Evolutionary conservation across 2,888 invertebrate genomes (phyloP), one percentile per base, ranked within the genome.

Genomic region (Automeris io): DNA sequence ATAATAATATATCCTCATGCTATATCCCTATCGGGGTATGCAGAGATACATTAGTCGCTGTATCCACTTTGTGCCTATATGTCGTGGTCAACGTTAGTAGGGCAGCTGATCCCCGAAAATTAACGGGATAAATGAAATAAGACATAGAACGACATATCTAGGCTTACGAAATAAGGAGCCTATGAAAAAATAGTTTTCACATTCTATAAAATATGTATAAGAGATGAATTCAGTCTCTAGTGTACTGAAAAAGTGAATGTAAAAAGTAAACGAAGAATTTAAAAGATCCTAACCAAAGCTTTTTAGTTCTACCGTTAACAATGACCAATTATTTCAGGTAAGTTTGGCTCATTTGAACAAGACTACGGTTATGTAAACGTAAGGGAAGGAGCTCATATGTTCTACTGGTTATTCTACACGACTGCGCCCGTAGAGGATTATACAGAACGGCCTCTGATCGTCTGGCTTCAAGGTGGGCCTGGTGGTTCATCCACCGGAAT

Each of bases 381-480:
- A 0, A 88, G 95, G 0, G 87, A 88, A 2, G 89, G 91, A 0
- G 94, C 95, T 0, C 91, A 93, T 53, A 93, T 94, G 91, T 95
- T 96, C 71, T 96, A 94, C 88, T 96, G 95, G 95, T 72, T 96
- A 22, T 95, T 93, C 63, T 92, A 92, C 61, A 93, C 92, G 8
- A 91, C 91, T 0, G 90, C 91, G 1, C 76, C 88, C 34, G 90
- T 90, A 0, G 48, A 59, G 3, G 82, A 83, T 31, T 89, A 90
- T 58, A 89, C 89, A 0, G 89, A 92, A 1, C 87, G 90, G 25
- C 96, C 96, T 0, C 75, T 96, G 18, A 80, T 95, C n/a, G 91
- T 96, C 39, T 96, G 96, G 96, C 82, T 96, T 7, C 93, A 96
- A 88, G 96, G 96, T 3, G 96, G 96, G 0, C 96, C 96, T 0